Conservation (phyloP, 2,797 vertebrate species). For the Pangasius mekongensis region DNA sequence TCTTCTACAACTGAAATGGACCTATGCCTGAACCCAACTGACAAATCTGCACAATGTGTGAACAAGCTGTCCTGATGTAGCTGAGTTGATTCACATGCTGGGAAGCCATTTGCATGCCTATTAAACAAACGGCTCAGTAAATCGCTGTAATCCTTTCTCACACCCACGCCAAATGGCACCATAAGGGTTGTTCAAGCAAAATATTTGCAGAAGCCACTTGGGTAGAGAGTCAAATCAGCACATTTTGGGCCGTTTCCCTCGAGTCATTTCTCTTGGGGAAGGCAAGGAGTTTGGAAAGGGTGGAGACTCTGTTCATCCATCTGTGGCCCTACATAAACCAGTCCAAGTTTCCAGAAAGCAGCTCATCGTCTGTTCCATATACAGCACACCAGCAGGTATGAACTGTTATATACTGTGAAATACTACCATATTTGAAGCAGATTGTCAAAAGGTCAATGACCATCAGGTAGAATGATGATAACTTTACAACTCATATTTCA, state of each 20-base stretch:
- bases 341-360: slow-evolving; percentile 37
- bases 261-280: slow-evolving; percentile 55
- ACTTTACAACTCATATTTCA: slow-evolving; percentile 15
- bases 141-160: slow-evolving; percentile 79
- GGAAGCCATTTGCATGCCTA: slow-evolving; percentile 64
- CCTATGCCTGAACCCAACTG: slow-evolving; percentile 26
- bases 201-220: slow-evolving; percentile 70
- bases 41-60: slow-evolving; percentile 32
- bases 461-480: slow-evolving; percentile 16
- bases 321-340: slow-evolving; percentile 67
- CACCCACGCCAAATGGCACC: slow-evolving; percentile 58
- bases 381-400: slow-evolving; percentile 18
- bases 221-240: slow-evolving; percentile 61
- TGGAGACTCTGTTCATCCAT: slow-evolving; percentile 54
- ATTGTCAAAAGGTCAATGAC: slow-evolving; percentile 2
- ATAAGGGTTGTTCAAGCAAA: slow-evolving; percentile 51
- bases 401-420: slow-evolving; percentile 4
- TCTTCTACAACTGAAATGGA: slow-evolving; percentile 19
- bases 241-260: slow-evolving; percentile 59
- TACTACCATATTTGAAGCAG: slow-evolving; percentile 6
- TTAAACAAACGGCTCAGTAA: slow-evolving; percentile 78
- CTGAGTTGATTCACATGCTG: slow-evolving; percentile 71
- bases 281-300: slow-evolving; percentile 46
- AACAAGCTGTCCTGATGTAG: slow-evolving; percentile 42
- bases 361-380: slow-evolving; percentile 7